Percentiles rank a stretch among this genome's conserved stretches.
These are phyloP conservation scores for Boloria selene DNA, from an alignment of 2,888 invertebrate genomes.

Conservation along the genomic window DNA sequence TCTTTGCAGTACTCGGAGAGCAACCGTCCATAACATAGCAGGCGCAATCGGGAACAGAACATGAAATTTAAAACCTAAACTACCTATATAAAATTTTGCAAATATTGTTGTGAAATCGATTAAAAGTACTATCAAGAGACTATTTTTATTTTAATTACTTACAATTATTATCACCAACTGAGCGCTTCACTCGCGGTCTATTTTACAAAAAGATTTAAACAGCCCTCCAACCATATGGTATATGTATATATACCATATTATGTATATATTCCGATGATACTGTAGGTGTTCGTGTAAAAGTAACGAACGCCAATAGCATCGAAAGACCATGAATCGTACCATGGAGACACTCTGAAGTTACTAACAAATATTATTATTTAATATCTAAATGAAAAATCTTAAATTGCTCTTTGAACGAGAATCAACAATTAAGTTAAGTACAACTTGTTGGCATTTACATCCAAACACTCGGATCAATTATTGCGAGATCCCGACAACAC, in stretches of 20 bases:
- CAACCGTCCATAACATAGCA: constrained; percentile 21
- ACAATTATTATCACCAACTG: constrained; percentile 10
- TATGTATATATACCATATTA: too few species aligned
- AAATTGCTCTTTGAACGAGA: background rate
- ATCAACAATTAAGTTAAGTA: background rate
- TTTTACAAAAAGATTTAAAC: constrained; percentile 12
- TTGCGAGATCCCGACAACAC: constrained; percentile 5
- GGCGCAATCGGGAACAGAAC: constrained; percentile 27
- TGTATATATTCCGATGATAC: too few species aligned
- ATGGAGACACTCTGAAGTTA: too few species aligned
- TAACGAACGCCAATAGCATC: too few species aligned
- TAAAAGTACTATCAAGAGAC: constrained; percentile 1
- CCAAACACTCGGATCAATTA: constrained; percentile 7
- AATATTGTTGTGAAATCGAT: constrained; percentile 18
- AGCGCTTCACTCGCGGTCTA: constrained; percentile 9
- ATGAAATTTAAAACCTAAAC: constrained; percentile 30
- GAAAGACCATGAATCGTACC: too few species aligned
- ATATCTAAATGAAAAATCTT: background rate
- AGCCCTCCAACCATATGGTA: too few species aligned
- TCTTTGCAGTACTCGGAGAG: constrained; percentile 6
- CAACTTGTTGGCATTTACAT: background rate
- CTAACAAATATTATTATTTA: too few species aligned
- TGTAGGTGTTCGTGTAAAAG: too few species aligned
- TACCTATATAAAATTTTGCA: constrained; percentile 33
- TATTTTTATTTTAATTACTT: constrained; percentile 14